phyloP scores from a whole-genome alignment of 2,888 invertebrate genomes.

The Heliconius aoede region DNA sequence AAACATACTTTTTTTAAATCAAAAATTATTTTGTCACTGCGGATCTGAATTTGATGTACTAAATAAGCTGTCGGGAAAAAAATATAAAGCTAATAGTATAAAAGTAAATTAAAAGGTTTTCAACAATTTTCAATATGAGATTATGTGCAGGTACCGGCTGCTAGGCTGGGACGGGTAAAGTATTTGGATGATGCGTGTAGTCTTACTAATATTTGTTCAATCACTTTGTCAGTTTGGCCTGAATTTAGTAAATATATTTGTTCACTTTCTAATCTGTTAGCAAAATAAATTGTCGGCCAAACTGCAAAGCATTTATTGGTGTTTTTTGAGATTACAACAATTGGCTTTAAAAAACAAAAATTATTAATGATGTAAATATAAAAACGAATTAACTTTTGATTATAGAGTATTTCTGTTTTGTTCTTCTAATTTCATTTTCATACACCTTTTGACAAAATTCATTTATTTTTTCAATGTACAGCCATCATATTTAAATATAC shows the following conservation, averaged over 20 bases:
- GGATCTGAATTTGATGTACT: not conserved
- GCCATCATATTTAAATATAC: not conserved
- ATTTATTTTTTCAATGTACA: not conserved
- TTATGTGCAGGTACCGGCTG: constrained; percentile 86
- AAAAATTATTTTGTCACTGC: not conserved
- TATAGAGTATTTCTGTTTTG: constrained; percentile 3
- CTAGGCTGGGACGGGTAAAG: constrained; percentile 90
- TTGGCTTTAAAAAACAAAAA: constrained; percentile 1
- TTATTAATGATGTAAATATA: constrained; percentile 7
- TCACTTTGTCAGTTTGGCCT: constrained; percentile 33
- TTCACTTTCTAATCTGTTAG: not conserved
- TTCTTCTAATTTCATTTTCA: constrained; percentile 32
- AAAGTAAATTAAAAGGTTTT: not conserved
- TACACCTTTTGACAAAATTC: not conserved
- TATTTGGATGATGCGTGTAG: constrained; percentile 62
- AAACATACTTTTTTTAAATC: not conserved
- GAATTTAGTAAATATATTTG: constrained; percentile 1
- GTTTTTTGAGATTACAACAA: constrained; percentile 24
- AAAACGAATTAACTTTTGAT: not conserved
- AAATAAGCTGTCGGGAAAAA: too few relatives aligned
- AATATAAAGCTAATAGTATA: not conserved
- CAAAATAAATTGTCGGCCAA: constrained; percentile 20
- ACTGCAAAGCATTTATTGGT: constrained; percentile 28
- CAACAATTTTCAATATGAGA: constrained; percentile 32
- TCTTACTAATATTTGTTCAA: constrained; percentile 50